A percentile compares a stretch with the other conserved stretches of the same genome.
Conservation (phyloP, 1,140 invertebrate species). For the Anagrus nilaparvatae region DNA sequence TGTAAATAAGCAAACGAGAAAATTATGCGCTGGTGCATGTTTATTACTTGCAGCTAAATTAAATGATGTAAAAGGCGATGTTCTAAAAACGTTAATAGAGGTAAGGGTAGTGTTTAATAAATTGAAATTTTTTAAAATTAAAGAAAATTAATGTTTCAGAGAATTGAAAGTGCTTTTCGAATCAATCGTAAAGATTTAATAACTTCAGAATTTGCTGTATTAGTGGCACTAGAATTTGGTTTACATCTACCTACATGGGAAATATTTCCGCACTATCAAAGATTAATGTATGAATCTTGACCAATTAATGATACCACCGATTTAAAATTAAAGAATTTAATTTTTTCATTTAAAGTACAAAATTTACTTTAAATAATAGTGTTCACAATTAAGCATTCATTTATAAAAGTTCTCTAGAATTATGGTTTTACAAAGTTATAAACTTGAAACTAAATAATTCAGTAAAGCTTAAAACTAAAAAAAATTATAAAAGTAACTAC, state of each 20-base stretch:
- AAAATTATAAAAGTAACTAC: too few species aligned
- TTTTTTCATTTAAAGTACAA: too few species aligned
- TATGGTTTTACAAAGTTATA: too few species aligned
- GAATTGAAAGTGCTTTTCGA: slow-evolving; percentile 81
- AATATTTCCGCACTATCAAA: slow-evolving; percentile 89
- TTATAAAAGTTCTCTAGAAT: too few species aligned
- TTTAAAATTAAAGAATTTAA: too few species aligned
- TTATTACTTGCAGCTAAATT: slow-evolving; percentile 89
- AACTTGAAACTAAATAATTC: too few species aligned
- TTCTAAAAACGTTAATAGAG: slow-evolving; percentile 77
- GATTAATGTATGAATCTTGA: slow-evolving; percentile 82
- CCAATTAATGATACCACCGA: too few species aligned
- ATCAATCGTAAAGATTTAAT: slow-evolving; percentile 86
- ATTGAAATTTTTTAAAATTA: slow-evolving; percentile 1
- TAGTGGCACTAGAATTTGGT: slow-evolving; percentile 90
- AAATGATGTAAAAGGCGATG: slow-evolving; percentile 89
- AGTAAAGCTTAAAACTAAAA: too few species aligned
- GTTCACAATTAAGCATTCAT: too few species aligned
- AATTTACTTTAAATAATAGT: too few species aligned
- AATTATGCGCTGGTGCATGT: slow-evolving; percentile 90
- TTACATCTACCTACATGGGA: slow-evolving; percentile 85
- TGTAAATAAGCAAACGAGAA: slow-evolving; percentile 91
- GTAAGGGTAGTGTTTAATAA: slow-evolving; percentile 46
- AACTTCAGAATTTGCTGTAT: slow-evolving; percentile 84
- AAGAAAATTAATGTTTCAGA: slow-evolving; percentile 45